phyloP scores from a whole-genome alignment of 2,888 invertebrate genomes.

The Harpalus rubripes region DNA sequence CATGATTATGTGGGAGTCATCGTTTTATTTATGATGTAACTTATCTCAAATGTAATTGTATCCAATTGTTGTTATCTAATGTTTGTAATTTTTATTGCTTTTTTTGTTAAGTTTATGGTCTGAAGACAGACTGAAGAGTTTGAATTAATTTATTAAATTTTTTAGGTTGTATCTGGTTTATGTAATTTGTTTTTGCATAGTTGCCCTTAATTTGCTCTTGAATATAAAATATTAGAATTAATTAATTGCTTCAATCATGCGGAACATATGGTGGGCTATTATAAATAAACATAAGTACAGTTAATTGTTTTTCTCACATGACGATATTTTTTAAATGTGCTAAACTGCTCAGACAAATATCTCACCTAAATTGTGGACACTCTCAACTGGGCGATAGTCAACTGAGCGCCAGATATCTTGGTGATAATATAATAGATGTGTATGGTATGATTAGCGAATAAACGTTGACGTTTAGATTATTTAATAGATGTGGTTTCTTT shows the following conservation, averaged over 20 bases:
- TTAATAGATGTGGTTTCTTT: too few species aligned
- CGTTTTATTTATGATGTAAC: slow-evolving; percentile 26
- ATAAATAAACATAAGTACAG: not conserved
- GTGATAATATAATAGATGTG: too few species aligned
- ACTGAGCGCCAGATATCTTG: too few species aligned
- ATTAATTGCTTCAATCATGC: not conserved
- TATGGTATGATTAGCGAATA: too few species aligned
- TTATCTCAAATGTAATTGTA: slow-evolving; percentile 40
- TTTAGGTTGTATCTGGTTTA: slow-evolving; percentile 8
- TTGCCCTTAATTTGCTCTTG: slow-evolving; percentile 32
- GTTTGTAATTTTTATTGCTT: slow-evolving; percentile 41
- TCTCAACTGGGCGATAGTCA: too few species aligned
- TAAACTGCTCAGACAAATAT: too few species aligned
- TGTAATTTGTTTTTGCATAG: not conserved
- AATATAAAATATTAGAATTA: not conserved
- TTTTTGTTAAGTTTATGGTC: slow-evolving; percentile 20
- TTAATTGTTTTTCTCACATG: not conserved
- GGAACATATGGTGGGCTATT: not conserved
- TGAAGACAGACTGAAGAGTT: slow-evolving; percentile 15
- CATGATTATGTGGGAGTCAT: slow-evolving; percentile 41
- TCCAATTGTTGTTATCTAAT: slow-evolving; percentile 50
- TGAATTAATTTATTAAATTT: slow-evolving; percentile 30
- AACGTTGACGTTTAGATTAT: too few species aligned
- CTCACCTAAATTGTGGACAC: too few species aligned
- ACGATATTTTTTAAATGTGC: too few species aligned